Evolutionary conservation across 2,797 vertebrate species (phyloP).

Genomic region (Spinus pinus): DNA sequence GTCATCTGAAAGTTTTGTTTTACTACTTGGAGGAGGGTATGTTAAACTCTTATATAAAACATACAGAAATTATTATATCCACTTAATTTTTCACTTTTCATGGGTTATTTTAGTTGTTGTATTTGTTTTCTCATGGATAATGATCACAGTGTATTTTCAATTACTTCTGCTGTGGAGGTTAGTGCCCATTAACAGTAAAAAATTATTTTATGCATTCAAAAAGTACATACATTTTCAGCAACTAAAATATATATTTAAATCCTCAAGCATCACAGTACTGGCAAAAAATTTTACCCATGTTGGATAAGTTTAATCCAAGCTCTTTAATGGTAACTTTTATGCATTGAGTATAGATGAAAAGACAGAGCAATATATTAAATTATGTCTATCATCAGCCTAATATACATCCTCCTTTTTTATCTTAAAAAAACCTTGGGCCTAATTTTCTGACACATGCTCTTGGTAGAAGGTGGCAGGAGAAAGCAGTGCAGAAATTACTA

Average conservation of each 20-base stretch:
- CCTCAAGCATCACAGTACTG: not conserved
- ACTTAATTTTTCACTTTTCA: not conserved
- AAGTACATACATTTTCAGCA: not conserved
- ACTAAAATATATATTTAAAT: not conserved
- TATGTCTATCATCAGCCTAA: rapidly evolving
- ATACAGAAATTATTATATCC: not conserved
- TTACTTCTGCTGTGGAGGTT: not conserved
- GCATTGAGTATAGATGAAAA: not conserved
- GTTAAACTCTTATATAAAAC: not conserved
- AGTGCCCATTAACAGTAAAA: not conserved
- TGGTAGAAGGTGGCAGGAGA: not conserved
- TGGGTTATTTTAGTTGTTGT: not conserved
- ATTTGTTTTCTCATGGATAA: not conserved
- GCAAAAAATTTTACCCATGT: not conserved
- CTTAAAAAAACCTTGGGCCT: not conserved
- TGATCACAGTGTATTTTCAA: not conserved
- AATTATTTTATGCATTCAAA: not conserved
- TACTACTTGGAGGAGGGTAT: not conserved
- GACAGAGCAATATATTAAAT: not conserved
- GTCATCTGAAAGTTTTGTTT: not conserved
- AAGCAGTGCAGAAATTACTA: not conserved
- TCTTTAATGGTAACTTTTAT: not conserved
- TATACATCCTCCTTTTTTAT: not conserved
- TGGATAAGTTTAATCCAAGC: not conserved
- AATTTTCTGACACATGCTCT: not conserved